phyloP scores from a whole-genome alignment of 1,140 invertebrate species.

The Drosophila insularis region DNA sequence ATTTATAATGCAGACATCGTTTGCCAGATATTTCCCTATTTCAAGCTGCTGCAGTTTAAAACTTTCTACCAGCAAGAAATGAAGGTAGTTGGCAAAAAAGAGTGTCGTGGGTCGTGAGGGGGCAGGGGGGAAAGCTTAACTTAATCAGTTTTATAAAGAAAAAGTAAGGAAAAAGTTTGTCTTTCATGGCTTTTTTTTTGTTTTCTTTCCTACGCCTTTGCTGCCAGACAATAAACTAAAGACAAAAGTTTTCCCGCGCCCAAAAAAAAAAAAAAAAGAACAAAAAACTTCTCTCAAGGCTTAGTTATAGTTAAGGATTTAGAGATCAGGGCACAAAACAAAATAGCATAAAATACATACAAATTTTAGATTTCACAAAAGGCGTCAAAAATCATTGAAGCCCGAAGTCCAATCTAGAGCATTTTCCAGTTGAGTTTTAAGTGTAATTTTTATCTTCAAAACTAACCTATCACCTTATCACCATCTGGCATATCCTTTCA shows the following conservation, averaged over 20 bases:
- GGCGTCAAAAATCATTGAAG: not conserved
- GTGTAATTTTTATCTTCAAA: not conserved
- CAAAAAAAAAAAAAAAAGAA: slow-evolving; percentile 29
- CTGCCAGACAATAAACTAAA: slow-evolving; percentile 73
- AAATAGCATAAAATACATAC: not conserved
- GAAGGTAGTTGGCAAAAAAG: not conserved
- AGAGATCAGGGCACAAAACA: not conserved
- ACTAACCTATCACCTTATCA: slow-evolving; percentile 2
- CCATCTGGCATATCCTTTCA: not conserved
- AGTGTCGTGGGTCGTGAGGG: no score
- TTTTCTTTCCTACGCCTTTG: slow-evolving; percentile 22
- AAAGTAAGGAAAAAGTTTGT: slow-evolving; percentile 42
- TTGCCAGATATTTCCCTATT: slow-evolving; percentile 24
- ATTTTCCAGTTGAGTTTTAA: no score
- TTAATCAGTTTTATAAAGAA: slow-evolving; percentile 62
- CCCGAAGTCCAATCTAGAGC: not conserved
- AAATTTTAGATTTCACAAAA: not conserved
- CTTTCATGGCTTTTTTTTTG: not conserved
- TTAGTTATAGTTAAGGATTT: not conserved
- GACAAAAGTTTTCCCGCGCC: slow-evolving; percentile 56
- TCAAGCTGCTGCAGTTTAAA: slow-evolving; percentile 31
- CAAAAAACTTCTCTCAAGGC: slow-evolving; percentile 50
- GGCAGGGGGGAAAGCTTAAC: slow-evolving; percentile 34
- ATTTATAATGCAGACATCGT: slow-evolving; percentile 52
- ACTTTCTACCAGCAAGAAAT: not conserved